Evolutionary conservation across 1,140 invertebrate species (phyloP), one percentile per base, ranked within the genome.

Genomic region (Camponotus vicinus): DNA sequence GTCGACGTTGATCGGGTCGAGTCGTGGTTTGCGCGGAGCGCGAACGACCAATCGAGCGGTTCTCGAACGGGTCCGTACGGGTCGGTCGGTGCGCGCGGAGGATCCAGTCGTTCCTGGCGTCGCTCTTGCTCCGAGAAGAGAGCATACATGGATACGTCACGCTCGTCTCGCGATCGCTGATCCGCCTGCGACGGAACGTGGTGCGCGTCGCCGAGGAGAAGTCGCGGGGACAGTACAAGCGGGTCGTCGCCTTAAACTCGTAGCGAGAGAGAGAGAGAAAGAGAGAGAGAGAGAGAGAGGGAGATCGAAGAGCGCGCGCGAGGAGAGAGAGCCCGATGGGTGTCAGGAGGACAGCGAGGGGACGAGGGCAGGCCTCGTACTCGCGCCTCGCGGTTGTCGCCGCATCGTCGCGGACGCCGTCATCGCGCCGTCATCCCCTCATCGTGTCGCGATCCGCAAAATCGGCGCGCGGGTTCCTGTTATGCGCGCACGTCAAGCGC

Each of bases 241-340:
- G 27, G 27, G 27, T 27, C 27, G 27, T 57, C 37, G 55, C 49
- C 21, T 40, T 52, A 61, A 66, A 21, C 67, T 45, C 18, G 49
- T 55, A 27, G 42, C n/a, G n/a, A 7, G 49, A 15, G 63, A 59
- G 18, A 37, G 18, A 18, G n/a, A n/a, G n/a, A n/a, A n/a, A 7
- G 42, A 32, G 67, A 61, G 18, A 40, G n/a, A 7, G 49, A 15
- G 63, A 59, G 18, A 27, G 18, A 18, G n/a, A 11, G 55, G n/a
- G 67, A 61, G 18, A 40, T 18, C 89, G 91, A 4, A 40, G 90
- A 88, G 89, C 89, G 88, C 91, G 89, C 88, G 85, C 64, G 86
- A 34, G 69, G 88, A 92, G 89, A 90, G 91, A 27, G 92, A 94
- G 91, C 91, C 95, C 93, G 91, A 94, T 95, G 94, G 93, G 94